Percentiles rank a stretch among this genome's conserved stretches.
Conservation (phyloP, 2,797 vertebrate genomes). For the Mareca strepera region DNA sequence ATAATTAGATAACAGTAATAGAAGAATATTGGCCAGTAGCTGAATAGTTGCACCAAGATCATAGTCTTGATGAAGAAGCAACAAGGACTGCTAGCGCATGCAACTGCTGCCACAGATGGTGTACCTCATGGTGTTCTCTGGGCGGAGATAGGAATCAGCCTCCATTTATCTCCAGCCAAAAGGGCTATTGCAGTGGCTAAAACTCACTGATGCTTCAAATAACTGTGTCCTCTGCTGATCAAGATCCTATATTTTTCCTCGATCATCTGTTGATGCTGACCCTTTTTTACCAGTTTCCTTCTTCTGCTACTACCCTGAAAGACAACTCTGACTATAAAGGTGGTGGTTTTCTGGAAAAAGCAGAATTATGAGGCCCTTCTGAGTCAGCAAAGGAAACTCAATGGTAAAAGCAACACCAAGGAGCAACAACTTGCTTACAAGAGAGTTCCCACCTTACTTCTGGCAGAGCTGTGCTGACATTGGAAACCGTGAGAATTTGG, state of each 20-base stretch:
- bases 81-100: not conserved
- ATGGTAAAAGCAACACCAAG: not conserved
- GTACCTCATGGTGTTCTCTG: not conserved
- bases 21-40: not conserved
- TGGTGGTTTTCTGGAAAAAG: not conserved
- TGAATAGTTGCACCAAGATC: not conserved
- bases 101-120: not conserved
- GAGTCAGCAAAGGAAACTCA: slow-evolving; percentile 12
- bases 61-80: not conserved
- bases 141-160: not conserved
- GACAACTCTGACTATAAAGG: not conserved
- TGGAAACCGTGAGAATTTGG: slow-evolving; percentile 32
- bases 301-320: not conserved
- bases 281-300: not conserved
- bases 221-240: not conserved
- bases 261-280: not conserved
- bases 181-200: not conserved
- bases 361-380: not conserved
- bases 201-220: not conserved
- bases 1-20: not conserved
- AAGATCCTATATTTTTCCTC: not conserved
- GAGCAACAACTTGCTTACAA: not conserved
- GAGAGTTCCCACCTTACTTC: not conserved
- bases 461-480: not conserved
- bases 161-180: not conserved